Conservation (phyloP, 2,888 invertebrate genomes). For the Bellardia bayeri region DNA sequence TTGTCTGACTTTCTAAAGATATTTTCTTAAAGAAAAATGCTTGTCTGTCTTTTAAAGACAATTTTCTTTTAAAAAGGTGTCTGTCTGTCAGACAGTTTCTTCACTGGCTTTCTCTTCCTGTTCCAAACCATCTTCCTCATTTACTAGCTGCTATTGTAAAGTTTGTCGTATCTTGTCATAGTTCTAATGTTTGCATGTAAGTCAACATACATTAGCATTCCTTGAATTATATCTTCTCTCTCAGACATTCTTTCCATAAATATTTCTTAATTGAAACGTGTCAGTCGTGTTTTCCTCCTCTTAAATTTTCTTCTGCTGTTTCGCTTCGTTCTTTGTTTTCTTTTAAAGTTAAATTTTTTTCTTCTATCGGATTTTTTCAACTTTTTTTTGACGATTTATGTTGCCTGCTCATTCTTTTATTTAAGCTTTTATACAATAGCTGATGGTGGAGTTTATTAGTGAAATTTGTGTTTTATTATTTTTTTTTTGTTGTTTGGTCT, state of each 20-base stretch:
- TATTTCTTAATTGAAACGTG: slow-evolving; percentile 63
- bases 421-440: slow-evolving; percentile 15
- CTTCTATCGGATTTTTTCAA: not conserved
- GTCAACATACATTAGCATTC: not conserved
- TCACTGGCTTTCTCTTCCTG: too few species aligned
- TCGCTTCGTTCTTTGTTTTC: not conserved
- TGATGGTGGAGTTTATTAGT: slow-evolving; percentile 44
- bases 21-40: too few species aligned
- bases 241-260: slow-evolving; percentile 31
- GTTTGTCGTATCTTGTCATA: too few species aligned
- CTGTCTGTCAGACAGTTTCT: too few species aligned
- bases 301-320: slow-evolving; percentile 32
- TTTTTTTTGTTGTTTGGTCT: slow-evolving; percentile 4
- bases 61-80: too few species aligned
- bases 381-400: not conserved
- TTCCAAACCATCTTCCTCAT: too few species aligned
- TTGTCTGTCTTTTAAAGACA: too few species aligned
- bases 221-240: slow-evolving; percentile 5
- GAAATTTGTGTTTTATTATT: slow-evolving; percentile 2
- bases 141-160: too few species aligned
- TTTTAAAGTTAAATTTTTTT: slow-evolving; percentile 2
- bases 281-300: slow-evolving; percentile 65
- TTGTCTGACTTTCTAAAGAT: too few species aligned
- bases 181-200: too few species aligned
- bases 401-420: not conserved